Evolutionary conservation across 2,797 vertebrate genomes (phyloP).

Genomic region (Cephalopachus bancanus): DNA sequence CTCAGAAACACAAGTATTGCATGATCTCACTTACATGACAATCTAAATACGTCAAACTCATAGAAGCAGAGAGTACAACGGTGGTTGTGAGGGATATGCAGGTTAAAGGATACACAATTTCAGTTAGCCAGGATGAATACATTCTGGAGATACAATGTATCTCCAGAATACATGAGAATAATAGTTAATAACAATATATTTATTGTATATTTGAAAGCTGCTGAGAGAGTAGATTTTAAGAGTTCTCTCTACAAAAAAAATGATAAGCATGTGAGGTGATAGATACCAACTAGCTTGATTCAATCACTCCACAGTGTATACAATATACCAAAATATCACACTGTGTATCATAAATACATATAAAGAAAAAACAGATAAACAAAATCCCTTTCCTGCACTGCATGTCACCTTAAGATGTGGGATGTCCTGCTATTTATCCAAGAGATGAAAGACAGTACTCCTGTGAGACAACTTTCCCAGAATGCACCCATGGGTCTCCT

Average conservation of each 20-base stretch:
- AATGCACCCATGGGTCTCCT: fast-evolving
- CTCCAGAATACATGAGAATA: too few relatives aligned
- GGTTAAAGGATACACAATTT: background rate
- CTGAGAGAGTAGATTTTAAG: background rate
- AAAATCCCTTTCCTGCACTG: background rate
- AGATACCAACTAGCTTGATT: background rate
- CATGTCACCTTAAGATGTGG: background rate
- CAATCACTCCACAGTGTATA: too few relatives aligned
- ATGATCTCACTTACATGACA: background rate
- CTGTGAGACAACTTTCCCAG: background rate
- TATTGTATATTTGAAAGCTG: background rate
- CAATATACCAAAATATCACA: background rate
- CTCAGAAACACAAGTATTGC: background rate
- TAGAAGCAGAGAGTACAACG: background rate
- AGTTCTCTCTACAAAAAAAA: background rate
- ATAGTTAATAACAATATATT: background rate
- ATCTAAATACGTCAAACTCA: background rate
- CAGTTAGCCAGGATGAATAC: background rate
- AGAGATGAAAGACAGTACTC: background rate
- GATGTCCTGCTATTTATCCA: background rate
- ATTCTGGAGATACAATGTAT: background rate
- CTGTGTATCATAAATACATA: background rate
- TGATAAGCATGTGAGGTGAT: background rate
- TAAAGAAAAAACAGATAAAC: background rate
- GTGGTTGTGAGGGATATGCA: background rate